Percentiles rank a stretch among this genome's conserved stretches.
phyloP scores from a whole-genome alignment of 2,113 vertebrate genomes.

The Rhinoptilus africanus region DNA sequence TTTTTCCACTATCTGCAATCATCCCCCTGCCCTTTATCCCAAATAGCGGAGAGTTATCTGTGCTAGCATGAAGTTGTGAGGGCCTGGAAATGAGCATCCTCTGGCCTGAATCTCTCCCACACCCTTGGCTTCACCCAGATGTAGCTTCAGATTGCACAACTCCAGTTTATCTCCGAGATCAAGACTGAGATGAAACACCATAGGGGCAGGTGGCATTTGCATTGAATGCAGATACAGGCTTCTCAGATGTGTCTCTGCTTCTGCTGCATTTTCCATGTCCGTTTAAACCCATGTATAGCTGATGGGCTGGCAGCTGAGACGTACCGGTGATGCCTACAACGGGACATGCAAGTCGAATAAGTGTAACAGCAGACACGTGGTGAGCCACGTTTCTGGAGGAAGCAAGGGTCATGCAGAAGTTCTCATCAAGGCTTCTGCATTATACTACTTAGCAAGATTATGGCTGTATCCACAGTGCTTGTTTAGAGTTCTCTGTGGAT shows the following conservation, averaged over 20 bases:
- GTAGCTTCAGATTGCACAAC: not conserved
- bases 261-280: not conserved
- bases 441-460: not conserved
- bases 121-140: not conserved
- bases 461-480: not conserved
- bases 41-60: not conserved
- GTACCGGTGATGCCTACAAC: not conserved
- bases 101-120: not conserved
- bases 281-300: not conserved
- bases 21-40: not conserved
- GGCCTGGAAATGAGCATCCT: not conserved
- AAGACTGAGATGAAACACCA: not conserved
- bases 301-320: not conserved
- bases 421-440: not conserved
- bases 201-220: not conserved
- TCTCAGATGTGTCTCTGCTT: not conserved
- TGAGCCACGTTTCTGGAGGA: not conserved
- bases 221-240: not conserved
- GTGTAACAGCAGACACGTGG: not conserved
- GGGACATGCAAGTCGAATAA: not conserved
- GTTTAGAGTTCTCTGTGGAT: not conserved
- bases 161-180: not conserved
- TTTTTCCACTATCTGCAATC: not conserved
- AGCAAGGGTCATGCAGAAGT: not conserved
- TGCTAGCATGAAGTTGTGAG: not conserved